phyloP scores from a whole-genome alignment of 2,797 vertebrate genomes.

The Aldrovandia affinis region DNA sequence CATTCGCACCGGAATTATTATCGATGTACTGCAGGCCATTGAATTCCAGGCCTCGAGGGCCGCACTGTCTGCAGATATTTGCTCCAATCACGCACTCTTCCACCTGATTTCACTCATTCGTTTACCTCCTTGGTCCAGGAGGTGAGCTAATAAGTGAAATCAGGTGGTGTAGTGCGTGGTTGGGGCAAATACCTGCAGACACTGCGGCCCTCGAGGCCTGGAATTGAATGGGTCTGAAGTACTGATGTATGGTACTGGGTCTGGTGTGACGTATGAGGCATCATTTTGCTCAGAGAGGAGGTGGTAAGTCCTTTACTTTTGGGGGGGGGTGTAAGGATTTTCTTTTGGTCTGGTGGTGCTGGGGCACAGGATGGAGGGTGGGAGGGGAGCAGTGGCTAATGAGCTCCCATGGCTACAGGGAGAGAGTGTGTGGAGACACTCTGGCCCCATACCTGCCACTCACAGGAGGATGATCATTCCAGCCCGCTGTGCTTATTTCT shows the following conservation, averaged over 20 bases:
- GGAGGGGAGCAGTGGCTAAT: constrained; percentile 9
- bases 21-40: too few species aligned
- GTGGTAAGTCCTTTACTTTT: background rate
- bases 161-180: too few species aligned
- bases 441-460: background rate
- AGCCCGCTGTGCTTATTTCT: background rate
- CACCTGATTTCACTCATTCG: too few species aligned
- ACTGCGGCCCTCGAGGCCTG: too few species aligned
- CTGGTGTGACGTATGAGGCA: background rate
- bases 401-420: constrained; percentile 13
- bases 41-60: too few species aligned
- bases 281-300: background rate
- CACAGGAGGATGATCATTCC: background rate
- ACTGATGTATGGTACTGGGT: too few species aligned
- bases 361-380: background rate
- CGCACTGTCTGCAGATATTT: too few species aligned
- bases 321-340: background rate
- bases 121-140: too few species aligned
- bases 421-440: background rate
- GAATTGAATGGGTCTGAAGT: too few species aligned
- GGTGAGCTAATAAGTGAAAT: too few species aligned
- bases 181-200: too few species aligned
- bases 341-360: background rate
- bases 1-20: background rate
- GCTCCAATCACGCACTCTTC: too few species aligned